Conservation (phyloP, 2,888 invertebrate genomes). For the Tanytarsus gracilentus region DNA sequence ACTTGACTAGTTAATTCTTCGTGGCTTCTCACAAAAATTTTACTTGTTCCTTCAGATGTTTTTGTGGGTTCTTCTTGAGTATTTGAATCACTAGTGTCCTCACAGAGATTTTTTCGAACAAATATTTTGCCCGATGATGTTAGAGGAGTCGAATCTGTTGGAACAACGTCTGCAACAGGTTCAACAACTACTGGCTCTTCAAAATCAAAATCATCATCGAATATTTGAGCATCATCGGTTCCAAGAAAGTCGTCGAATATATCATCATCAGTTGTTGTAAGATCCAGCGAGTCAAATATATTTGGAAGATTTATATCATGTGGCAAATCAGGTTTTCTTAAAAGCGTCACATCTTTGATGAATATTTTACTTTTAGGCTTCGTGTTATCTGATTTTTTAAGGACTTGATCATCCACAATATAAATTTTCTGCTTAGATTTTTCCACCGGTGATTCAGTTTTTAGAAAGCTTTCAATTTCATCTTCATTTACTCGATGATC, state of each 20-base stretch:
- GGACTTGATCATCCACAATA: slow-evolving; percentile 4
- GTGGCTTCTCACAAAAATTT: slow-evolving; percentile 18
- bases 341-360: slow-evolving; percentile 39
- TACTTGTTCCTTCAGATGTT: slow-evolving; percentile 6
- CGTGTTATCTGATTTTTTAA: neutral
- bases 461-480: slow-evolving; percentile 52
- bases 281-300: slow-evolving; percentile 23
- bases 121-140: slow-evolving; percentile 9
- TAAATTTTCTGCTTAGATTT: slow-evolving; percentile 2
- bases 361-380: slow-evolving; percentile 38
- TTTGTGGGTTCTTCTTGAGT: neutral
- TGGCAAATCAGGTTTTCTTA: slow-evolving; percentile 35
- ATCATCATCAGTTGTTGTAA: slow-evolving; percentile 18
- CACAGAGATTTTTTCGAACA: slow-evolving; percentile 12
- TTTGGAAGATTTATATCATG: slow-evolving; percentile 12
- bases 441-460: slow-evolving; percentile 39
- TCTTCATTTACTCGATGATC: slow-evolving; percentile 58
- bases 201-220: slow-evolving; percentile 19
- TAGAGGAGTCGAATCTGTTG: neutral
- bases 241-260: slow-evolving; percentile 24
- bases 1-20: slow-evolving; percentile 17
- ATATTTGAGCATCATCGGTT: slow-evolving; percentile 10
- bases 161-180: neutral
- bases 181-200: slow-evolving; percentile 9
- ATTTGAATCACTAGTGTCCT: neutral